Evolutionary conservation across 2,888 invertebrate species (phyloP), one percentile per base, ranked within the genome.

Genomic region (Melieria crassipennis): DNA sequence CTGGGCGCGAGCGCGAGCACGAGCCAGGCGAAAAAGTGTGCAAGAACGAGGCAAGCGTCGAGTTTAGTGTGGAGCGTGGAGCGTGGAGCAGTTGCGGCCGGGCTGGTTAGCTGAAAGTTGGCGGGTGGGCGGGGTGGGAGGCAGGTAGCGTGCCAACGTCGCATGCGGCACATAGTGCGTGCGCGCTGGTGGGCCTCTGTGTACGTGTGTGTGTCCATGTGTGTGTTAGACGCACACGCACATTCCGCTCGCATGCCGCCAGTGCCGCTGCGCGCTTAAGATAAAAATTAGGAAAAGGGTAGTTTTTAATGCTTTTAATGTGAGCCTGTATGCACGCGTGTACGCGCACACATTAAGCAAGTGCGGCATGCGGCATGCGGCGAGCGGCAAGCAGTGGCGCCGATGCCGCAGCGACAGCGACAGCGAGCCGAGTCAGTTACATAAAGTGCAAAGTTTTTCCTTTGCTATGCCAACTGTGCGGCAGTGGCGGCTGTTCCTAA

Each of bases 241-340:
- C 30, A 30, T 30, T 30, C 30, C 30, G 30, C 30, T 30, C 30
- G 2, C 30, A 30, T 30, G 30, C 30, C 30, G 2, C 1, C 62
- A 69, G 71, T 66, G 65, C 73, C 52, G 62, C 16, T 45, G 71
- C 50, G 62, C 65, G 72, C 69, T 70, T 73, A 58, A 75, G 72
- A 72, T 74, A 75, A 74, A 76, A 71, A 71, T 74, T 73, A 74
- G 74, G 75, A 67, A 75, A 77, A 77, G 78, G 78, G 76, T 77
- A 76, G 76, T 77, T 78, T 75, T 71, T 75, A 74, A 75, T 75
- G 73, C 74, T 73, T 74, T 50, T 68, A 73, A 72, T 69, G 69
- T 57, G 55, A 43, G 69, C 55, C 43, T 58, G 45, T 30, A 63
- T 64, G 70, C 61, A 42, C 16, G 47, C 55, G 47, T 46, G 42